Evolutionary conservation across 2,113 vertebrate genomes (phyloP).

Genomic region (Apeltes quadracus): DNA sequence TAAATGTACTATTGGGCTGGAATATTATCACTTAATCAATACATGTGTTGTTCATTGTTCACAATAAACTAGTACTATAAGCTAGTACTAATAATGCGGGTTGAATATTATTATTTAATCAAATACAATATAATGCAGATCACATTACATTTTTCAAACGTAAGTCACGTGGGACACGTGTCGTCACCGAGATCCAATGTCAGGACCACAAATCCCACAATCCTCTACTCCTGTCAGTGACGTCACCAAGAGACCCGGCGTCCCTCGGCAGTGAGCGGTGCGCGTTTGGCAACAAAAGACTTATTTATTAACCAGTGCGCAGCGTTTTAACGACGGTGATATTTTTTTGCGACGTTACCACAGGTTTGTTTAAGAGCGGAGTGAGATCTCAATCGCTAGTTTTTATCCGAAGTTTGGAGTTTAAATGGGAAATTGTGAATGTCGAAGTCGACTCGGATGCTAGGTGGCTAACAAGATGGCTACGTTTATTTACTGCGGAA

Average conservation of each 20-base stretch:
- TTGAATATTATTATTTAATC: too few species aligned
- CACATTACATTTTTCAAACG: too few species aligned
- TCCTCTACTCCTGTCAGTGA: slow-evolving; percentile 14
- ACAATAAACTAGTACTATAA: too few species aligned
- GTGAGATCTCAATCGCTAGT: rapidly evolving
- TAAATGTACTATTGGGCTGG: too few species aligned
- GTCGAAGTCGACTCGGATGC: slow-evolving; percentile 25
- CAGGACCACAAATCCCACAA: slow-evolving; percentile 51
- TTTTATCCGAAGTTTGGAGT: neutral
- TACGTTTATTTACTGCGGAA: slow-evolving; percentile 46
- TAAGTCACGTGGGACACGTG: too few species aligned
- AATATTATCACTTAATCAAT: too few species aligned
- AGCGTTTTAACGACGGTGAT: neutral
- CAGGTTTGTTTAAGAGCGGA: slow-evolving; percentile 14
- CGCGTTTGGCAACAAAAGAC: slow-evolving; percentile 33
- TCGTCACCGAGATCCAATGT: too few species aligned
- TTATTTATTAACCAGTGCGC: neutral
- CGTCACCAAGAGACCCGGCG: slow-evolving; percentile 59
- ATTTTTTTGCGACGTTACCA: neutral
- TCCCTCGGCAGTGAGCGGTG: neutral
- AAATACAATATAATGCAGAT: too few species aligned
- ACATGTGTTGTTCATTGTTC: too few species aligned
- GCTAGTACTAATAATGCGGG: too few species aligned
- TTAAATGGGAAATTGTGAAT: neutral
- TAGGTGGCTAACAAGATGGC: slow-evolving; percentile 52